Percentiles rank a stretch among this genome's conserved stretches.
phyloP scores from a whole-genome alignment of 1,140 invertebrate species.

The Papilio helenus region DNA sequence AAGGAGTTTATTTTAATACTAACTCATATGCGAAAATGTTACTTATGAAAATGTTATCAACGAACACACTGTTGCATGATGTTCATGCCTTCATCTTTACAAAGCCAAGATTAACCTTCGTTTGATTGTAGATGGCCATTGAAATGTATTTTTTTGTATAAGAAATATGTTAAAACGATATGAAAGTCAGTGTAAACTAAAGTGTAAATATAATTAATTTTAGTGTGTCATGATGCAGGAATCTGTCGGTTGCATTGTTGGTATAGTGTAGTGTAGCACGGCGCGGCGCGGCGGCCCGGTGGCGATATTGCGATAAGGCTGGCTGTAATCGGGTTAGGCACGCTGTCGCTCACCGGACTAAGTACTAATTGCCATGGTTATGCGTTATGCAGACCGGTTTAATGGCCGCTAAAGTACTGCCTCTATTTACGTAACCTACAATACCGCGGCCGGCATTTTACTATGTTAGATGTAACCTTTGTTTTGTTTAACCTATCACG shows the following conservation, averaged over 20 bases:
- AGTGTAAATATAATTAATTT: not conserved
- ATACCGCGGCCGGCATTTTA: slow-evolving; percentile 18
- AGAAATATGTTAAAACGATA: not conserved
- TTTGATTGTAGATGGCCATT: too few relatives aligned
- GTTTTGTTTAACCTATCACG: slow-evolving; percentile 29
- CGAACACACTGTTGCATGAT: too few relatives aligned
- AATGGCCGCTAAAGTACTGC: slow-evolving; percentile 67
- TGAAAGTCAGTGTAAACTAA: not conserved
- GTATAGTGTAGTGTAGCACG: slow-evolving; percentile 7
- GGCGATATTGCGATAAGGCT: slow-evolving; percentile 66
- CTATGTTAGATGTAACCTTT: slow-evolving; percentile 31
- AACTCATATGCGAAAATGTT: too few relatives aligned
- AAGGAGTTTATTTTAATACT: too few relatives aligned
- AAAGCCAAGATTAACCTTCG: not conserved
- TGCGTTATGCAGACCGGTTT: slow-evolving; percentile 65
- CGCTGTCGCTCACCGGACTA: slow-evolving; percentile 72
- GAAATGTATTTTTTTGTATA: too few relatives aligned
- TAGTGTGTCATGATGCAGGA: slow-evolving; percentile 60
- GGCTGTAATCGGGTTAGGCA: slow-evolving; percentile 75
- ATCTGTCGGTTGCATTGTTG: slow-evolving; percentile 67
- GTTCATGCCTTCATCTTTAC: too few relatives aligned
- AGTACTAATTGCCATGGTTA: slow-evolving; percentile 75
- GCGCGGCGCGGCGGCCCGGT: slow-evolving; percentile 43
- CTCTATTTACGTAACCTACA: slow-evolving; percentile 55
- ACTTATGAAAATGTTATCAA: too few relatives aligned